A percentile compares a stretch with the other conserved stretches of the same genome.
phyloP scores from a whole-genome alignment of 1,140 invertebrate species.

The Ceratina calcarata region DNA sequence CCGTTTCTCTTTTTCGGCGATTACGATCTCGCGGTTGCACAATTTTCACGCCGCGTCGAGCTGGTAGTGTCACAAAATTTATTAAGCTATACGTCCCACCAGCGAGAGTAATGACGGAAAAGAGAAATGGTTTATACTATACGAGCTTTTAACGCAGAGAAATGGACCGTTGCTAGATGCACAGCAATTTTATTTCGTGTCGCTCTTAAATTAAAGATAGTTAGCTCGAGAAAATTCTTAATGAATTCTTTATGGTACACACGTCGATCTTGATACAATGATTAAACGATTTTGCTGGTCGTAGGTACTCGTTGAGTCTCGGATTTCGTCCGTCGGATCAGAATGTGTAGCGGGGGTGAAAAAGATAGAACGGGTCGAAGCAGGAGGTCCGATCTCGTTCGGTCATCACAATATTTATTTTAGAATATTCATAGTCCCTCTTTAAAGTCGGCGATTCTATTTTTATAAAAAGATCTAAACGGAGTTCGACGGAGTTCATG shows the following conservation, averaged over 20 bases:
- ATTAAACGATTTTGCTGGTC: no score
- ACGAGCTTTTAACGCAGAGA: background rate
- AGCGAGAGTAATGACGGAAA: background rate
- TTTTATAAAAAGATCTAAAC: no score
- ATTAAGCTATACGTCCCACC: background rate
- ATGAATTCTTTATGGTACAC: no score
- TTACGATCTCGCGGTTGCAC: background rate
- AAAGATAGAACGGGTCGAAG: no score
- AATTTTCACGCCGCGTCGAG: background rate
- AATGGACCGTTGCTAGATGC: background rate
- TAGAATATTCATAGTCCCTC: slow-evolving; percentile 56
- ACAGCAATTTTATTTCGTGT: background rate
- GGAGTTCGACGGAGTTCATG: no score
- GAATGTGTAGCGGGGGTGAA: no score
- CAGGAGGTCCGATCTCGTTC: background rate
- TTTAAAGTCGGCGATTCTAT: slow-evolving; percentile 4
- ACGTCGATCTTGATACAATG: no score
- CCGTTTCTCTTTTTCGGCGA: background rate
- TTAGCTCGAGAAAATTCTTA: no score
- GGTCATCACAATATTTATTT: slow-evolving; percentile 56
- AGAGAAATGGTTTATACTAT: background rate
- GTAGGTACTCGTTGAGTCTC: no score
- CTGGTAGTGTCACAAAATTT: background rate
- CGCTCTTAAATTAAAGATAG: no score
- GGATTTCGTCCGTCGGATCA: no score